These are phyloP conservation scores for Parelbella ahira DNA, from an alignment of 2,888 invertebrate genomes.

Conservation along the genomic window DNA sequence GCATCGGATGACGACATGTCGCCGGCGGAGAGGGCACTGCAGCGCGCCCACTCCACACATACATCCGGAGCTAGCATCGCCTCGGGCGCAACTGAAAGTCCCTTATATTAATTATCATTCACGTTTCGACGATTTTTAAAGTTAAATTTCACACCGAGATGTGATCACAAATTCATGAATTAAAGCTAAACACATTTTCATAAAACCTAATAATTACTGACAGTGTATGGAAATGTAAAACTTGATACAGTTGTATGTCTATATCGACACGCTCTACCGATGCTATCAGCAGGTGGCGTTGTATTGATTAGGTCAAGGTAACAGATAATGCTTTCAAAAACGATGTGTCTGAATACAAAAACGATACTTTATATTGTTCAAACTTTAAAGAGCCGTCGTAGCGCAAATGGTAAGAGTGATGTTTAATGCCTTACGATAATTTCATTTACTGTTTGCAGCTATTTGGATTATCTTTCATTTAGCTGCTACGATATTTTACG, in stretches of 20 bases:
- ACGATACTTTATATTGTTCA: no score
- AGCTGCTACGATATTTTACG: no score
- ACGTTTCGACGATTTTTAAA: constrained; percentile 30
- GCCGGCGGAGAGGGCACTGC: constrained; percentile 40
- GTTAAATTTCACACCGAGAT: no score
- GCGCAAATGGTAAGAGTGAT: constrained; percentile 23
- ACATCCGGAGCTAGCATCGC: constrained; percentile 27
- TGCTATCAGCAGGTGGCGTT: background rate
- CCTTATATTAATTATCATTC: constrained; percentile 31
- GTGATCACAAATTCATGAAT: no score
- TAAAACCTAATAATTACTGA: no score
- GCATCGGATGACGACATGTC: constrained; percentile 35
- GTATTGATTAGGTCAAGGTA: constrained; percentile 2
- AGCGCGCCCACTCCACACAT: constrained; percentile 39
- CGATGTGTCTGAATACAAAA: no score
- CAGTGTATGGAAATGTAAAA: no score
- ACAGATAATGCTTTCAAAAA: no score
- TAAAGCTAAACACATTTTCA: no score
- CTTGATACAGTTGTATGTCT: no score
- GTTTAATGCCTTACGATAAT: background rate
- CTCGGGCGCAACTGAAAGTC: constrained; percentile 34
- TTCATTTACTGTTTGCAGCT: constrained; percentile 11
- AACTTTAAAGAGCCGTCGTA: constrained; percentile 23
- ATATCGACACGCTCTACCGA: constrained; percentile 3
- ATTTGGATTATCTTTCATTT: no score